These are phyloP conservation scores for Lepus americanus DNA, from an alignment of 2,113 vertebrate species.

Conservation along the genomic window DNA sequence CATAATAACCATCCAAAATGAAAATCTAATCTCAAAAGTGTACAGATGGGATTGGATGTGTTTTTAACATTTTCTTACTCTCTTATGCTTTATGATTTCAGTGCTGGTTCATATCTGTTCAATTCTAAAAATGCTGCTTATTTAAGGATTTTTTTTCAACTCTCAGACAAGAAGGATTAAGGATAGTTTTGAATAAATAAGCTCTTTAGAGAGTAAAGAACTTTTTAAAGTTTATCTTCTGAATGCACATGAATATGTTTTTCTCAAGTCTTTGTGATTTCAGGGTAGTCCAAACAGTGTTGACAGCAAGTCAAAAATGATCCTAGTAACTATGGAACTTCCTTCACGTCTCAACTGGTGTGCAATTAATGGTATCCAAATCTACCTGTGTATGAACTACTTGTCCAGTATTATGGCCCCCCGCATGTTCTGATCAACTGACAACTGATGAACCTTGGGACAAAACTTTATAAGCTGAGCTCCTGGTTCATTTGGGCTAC, in stretches of 20 bases:
- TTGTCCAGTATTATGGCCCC: conserved; percentile 58
- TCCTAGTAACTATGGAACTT: conserved; percentile 25
- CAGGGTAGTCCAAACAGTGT: conserved; percentile 53
- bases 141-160: conserved; percentile 62
- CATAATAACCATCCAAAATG: conserved; percentile 28
- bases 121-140: conserved; percentile 39
- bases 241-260: conserved; percentile 33
- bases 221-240: conserved; percentile 55
- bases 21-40: conserved; percentile 53
- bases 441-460: conserved; percentile 58
- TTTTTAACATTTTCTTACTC: conserved; percentile 26
- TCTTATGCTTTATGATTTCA: conserved; percentile 36
- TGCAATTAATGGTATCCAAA: conserved; percentile 72
- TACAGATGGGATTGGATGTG: conserved; percentile 38
- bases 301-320: conserved; percentile 45
- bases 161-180: conserved; percentile 59
- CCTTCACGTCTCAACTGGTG: conserved; percentile 41
- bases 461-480: conserved; percentile 59
- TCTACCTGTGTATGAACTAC: conserved; percentile 64
- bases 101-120: conserved; percentile 3
- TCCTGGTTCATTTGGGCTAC: conserved; percentile 72
- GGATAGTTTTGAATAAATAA: conserved; percentile 41
- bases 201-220: conserved; percentile 45
- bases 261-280: conserved; percentile 46
- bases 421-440: conserved; percentile 66